Base-by-base conservation (phyloP, 1,140 invertebrate species). In the Atopsyche davidsoni region DNA sequence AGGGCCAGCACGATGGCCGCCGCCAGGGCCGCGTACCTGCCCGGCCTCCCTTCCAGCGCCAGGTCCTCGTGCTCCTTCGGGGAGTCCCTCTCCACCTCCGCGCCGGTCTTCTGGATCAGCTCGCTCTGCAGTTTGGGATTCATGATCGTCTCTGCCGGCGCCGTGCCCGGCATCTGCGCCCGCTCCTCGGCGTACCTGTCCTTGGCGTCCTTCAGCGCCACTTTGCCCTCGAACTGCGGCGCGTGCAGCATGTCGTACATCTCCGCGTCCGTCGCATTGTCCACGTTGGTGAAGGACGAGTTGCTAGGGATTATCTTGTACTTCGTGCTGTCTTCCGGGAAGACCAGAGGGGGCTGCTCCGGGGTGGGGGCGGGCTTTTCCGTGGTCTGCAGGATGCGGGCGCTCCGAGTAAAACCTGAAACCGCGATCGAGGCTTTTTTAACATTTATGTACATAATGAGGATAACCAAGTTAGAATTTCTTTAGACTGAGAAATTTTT, bases 271-370 rank as follows among this genome's bases (percentile, higher is more conserved):
- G 44, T 38, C 9, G 43, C 13, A 17, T 47, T 53, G 17, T 31
- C 39, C 7, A 14, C 17, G 22, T 13, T 25, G 17, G 54, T 13
- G 1, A 51, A 35, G 4, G 56, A 24, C 3, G 36, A 31, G 24
- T 51, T 58, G 22, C 45, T 54, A 10, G 41, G 28, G 36, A 53
- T 42, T n/a, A 54, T 54, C 18, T 51, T 58, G 16, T 51, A 58
- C 22, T 48, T 51, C 1, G 51, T 25, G 9, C 23, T 51, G 28
- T 58, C 51, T 44, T 51, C 44, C 1, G 56, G 56, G 19, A 58
- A 58, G 3, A 46, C 47, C 0, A 51, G 14, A 0, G 56, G 56
- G 2, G 56, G 56, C 39, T 51, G 36, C 34, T 51, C 45, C 3
- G 21, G 13, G 16, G 18, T 52, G 1, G 17, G 16, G 2, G 32